Conservation (phyloP, 2,113 vertebrate genomes). For the Stomatorhinus ivindoensis region DNA sequence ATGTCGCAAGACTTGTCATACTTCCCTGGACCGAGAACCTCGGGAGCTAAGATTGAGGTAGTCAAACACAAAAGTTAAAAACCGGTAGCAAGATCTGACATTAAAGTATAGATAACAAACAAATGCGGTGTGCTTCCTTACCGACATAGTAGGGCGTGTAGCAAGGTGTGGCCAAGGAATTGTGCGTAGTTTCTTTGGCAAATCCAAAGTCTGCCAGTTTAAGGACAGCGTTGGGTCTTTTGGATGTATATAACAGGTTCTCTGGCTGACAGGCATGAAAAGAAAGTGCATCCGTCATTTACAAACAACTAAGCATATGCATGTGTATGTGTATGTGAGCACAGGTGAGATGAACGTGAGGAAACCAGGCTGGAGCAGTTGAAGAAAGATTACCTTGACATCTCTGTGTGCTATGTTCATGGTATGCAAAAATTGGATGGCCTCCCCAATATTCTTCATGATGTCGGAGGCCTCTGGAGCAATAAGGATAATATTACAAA, state of each 20-base stretch:
- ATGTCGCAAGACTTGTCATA: slow-evolving; percentile 99
- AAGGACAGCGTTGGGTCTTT: slow-evolving; percentile 75
- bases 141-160: slow-evolving; percentile 98
- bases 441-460: slow-evolving; percentile 94
- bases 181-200: slow-evolving; percentile 94
- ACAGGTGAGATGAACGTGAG: not conserved
- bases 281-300: not conserved
- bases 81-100: not conserved
- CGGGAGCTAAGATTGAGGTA: slow-evolving; percentile 70
- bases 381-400: slow-evolving; percentile 73
- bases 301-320: not conserved
- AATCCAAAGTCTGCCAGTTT: slow-evolving; percentile 99
- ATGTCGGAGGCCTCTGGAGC: slow-evolving; percentile 90
- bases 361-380: not conserved
- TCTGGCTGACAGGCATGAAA: slow-evolving; percentile 67
- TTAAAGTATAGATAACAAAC: no score
- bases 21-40: slow-evolving; percentile 94
- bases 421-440: slow-evolving; percentile 86
- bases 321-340: not conserved
- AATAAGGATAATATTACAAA: not conserved
- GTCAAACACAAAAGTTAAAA: not conserved
- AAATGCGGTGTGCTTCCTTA: slow-evolving; percentile 50
- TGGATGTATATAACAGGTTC: slow-evolving; percentile 89
- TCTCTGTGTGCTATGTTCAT: slow-evolving; percentile 96
- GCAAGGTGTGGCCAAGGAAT: slow-evolving; percentile 92